These are phyloP conservation scores for Picus viridis DNA, from an alignment of 2,797 vertebrate genomes.

Conservation along the genomic window DNA sequence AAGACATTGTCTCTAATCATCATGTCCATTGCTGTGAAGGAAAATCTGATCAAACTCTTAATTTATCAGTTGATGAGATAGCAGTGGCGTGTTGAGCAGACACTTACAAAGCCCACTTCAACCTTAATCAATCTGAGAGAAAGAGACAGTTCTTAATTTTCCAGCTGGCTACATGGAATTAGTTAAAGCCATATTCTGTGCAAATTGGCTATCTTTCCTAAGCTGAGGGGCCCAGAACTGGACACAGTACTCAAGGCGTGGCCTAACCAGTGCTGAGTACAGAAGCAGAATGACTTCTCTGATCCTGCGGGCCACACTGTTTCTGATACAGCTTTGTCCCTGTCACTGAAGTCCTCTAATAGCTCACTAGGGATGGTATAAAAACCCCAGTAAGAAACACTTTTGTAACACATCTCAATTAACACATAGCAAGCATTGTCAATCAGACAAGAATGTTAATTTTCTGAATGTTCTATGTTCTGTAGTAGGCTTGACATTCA, in stretches of 20 bases:
- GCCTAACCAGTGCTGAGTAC: no score
- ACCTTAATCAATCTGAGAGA: slow-evolving; percentile 49
- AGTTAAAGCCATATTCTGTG: slow-evolving; percentile 69
- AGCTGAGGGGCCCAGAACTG: no score
- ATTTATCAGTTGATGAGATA: slow-evolving; percentile 44
- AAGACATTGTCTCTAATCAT: background rate
- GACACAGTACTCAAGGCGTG: no score
- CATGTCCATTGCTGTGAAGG: slow-evolving; percentile 4
- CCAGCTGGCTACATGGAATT: slow-evolving; percentile 73
- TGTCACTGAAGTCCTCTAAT: background rate
- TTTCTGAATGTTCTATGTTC: background rate
- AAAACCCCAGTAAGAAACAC: background rate
- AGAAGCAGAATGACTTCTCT: no score
- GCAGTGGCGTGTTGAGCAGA: background rate
- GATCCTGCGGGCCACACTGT: no score
- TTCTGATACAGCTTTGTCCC: background rate
- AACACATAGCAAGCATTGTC: background rate
- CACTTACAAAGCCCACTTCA: slow-evolving; percentile 39
- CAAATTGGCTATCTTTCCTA: slow-evolving; percentile 47
- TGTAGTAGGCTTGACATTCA: background rate
- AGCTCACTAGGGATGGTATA: background rate
- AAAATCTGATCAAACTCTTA: slow-evolving; percentile 32
- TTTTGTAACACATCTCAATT: background rate
- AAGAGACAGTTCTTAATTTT: slow-evolving; percentile 74
- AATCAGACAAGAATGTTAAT: background rate